Conservation (phyloP, 2,113 vertebrate species). For the Phyllostomus discolor region DNA sequence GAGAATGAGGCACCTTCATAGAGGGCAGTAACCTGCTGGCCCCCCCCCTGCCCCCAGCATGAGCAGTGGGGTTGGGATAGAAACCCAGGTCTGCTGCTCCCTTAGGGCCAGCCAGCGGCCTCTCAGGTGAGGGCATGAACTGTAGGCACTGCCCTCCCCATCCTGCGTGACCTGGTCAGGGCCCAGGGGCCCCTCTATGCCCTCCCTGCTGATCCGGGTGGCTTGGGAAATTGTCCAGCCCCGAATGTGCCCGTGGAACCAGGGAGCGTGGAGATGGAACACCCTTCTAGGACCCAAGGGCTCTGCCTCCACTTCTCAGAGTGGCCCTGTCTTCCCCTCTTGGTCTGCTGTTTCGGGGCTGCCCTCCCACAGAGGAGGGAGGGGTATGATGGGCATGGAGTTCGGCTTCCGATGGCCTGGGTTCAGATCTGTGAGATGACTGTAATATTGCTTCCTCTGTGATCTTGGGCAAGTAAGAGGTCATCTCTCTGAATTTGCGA, state of each 20-base stretch:
- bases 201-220: neutral
- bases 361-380: neutral
- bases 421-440: neutral
- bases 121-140: neutral
- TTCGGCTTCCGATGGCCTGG: neutral
- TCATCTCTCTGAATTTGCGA: neutral
- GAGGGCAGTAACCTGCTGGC: neutral
- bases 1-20: neutral
- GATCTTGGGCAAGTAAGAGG: neutral
- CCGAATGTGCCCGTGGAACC: accelerated
- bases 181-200: neutral
- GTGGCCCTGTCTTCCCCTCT: neutral
- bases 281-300: neutral
- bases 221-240: neutral
- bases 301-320: neutral
- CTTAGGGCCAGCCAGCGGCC: neutral
- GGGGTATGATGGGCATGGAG: neutral
- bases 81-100: neutral
- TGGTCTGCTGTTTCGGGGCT: neutral
- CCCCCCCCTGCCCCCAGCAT: neutral
- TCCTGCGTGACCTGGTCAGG: neutral
- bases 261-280: neutral
- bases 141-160: neutral
- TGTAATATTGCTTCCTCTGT: neutral
- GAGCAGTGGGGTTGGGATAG: neutral